These are phyloP conservation scores for Parazoanthus swiftii DNA, from an alignment of 92 coral and sea anemone genomes.

Conservation along the genomic window DNA sequence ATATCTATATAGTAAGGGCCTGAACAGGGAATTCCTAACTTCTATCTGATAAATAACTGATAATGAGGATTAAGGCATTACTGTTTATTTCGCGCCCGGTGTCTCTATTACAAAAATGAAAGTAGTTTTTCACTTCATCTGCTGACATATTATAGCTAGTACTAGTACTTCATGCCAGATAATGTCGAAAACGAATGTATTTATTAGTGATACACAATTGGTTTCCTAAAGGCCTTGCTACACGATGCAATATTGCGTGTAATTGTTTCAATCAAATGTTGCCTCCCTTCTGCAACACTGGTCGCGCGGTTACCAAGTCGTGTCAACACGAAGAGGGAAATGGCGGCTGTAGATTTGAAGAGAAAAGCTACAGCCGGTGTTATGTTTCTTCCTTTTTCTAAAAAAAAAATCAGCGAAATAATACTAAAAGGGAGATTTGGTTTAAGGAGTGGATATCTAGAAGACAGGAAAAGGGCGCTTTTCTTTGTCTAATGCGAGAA, in stretches of 20 bases:
- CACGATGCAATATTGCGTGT: not conserved
- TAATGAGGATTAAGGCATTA: no score
- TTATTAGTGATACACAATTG: no score
- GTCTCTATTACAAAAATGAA: no score
- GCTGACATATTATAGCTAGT: no score
- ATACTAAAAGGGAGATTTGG: not conserved
- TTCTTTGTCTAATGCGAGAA: conserved; percentile 9
- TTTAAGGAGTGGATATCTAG: conserved; percentile 38
- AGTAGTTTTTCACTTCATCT: no score
- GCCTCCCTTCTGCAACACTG: not conserved
- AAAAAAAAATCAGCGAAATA: not conserved
- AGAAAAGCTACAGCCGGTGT: not conserved
- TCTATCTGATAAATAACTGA: no score
- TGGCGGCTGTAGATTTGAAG: not conserved
- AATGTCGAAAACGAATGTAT: no score
- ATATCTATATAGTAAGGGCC: no score
- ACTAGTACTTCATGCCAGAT: no score
- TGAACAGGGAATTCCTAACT: no score
- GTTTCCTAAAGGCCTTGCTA: not conserved
- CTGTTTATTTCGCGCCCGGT: no score
- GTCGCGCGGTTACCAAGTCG: not conserved
- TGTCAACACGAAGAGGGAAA: not conserved
- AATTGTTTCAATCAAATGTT: no score
- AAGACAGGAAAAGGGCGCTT: conserved; percentile 36
- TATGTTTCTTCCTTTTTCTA: not conserved